Evolutionary conservation across 2,113 vertebrate genomes (phyloP).

Genomic region (Lamprotornis superbus): DNA sequence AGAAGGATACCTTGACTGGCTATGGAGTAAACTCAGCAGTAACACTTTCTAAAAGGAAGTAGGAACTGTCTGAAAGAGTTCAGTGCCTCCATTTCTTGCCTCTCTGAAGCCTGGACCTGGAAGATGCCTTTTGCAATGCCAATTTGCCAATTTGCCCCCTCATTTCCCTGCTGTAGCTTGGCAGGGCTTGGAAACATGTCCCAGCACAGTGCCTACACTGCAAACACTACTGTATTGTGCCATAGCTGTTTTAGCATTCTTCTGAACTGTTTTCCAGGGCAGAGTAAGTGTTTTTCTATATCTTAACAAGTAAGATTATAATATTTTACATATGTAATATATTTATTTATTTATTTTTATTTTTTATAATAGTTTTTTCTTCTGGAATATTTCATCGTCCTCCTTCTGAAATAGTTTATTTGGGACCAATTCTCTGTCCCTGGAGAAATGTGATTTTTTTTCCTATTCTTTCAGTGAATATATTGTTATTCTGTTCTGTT

Average conservation of each 20-base stretch:
- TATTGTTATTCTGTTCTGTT: not conserved
- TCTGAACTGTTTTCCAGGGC: not conserved
- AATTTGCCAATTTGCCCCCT: not conserved
- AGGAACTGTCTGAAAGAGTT: not conserved
- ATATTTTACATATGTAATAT: not conserved
- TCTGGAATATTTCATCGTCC: not conserved
- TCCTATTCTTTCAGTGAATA: not conserved
- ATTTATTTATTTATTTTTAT: no score
- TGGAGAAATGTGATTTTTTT: not conserved
- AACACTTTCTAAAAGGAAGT: not conserved
- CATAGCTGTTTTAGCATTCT: not conserved
- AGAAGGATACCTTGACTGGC: not conserved
- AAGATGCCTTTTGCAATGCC: not conserved
- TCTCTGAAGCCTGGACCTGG: not conserved
- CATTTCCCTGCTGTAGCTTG: not conserved
- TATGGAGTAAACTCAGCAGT: not conserved
- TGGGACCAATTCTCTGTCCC: not conserved
- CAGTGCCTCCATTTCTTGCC: not conserved
- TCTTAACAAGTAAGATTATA: not conserved
- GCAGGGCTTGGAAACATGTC: not conserved
- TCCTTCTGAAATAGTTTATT: not conserved
- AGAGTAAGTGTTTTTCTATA: not conserved
- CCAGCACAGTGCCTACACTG: not conserved
- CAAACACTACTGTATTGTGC: not conserved
- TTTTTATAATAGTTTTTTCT: not conserved